Conservation (phyloP, 2,113 vertebrate species). For the Coreoperca whiteheadi region DNA sequence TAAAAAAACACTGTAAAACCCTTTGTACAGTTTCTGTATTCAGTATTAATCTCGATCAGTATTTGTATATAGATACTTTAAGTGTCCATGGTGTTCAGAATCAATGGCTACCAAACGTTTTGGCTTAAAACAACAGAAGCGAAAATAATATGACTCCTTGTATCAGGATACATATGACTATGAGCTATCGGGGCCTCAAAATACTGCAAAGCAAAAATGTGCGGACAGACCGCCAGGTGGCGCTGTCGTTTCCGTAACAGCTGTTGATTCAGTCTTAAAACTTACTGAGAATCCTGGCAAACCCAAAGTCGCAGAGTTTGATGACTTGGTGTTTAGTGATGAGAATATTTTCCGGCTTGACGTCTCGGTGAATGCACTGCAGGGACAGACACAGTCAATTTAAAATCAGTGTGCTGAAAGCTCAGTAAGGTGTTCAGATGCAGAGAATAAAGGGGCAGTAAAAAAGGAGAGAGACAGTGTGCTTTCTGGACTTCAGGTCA, state of each 20-base stretch:
- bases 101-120: too few relatives aligned
- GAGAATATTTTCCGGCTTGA: conserved; percentile 97
- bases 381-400: not conserved
- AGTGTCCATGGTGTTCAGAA: too few relatives aligned
- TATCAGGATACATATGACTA: too few relatives aligned
- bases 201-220: not conserved
- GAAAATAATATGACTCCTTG: too few relatives aligned
- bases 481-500: conserved; percentile 1
- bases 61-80: too few relatives aligned
- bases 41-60: not conserved
- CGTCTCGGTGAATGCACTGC: conserved; percentile 97
- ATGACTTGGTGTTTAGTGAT: conserved; percentile 95
- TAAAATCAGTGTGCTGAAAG: not conserved
- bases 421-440: not conserved
- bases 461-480: not conserved
- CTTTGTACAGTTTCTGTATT: not conserved
- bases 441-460: not conserved
- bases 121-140: too few relatives aligned
- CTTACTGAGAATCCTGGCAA: conserved; percentile 95
- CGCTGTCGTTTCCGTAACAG: not conserved
- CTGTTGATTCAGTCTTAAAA: not conserved
- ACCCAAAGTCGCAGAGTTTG: conserved; percentile 98
- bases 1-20: too few relatives aligned
- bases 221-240: conserved; percentile 36
- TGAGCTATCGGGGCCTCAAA: not conserved